Evolutionary conservation across 2,797 vertebrate genomes (phyloP), one percentile per base, ranked within the genome.

Genomic region (Falco novaeseelandiae): DNA sequence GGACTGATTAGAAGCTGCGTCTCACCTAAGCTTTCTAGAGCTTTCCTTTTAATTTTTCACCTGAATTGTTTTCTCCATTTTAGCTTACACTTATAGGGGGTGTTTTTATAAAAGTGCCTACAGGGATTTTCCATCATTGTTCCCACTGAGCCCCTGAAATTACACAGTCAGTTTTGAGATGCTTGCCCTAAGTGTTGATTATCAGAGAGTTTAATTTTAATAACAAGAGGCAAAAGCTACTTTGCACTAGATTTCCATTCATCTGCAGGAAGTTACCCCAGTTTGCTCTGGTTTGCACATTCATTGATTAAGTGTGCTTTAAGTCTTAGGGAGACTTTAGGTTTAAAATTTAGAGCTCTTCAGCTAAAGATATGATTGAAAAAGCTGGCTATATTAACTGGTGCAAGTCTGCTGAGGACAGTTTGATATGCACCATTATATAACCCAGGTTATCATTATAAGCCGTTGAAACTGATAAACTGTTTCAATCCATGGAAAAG

Each of bases 1-100:
- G 77, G 81, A 18, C 89, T 38, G 96, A 97, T 96, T 96, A 93
- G 86, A 59, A 79, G 91, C 85, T 87, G 77, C 0, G n/a, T 89
- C 83, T 95, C 91, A 90, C 87, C n/a, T 66, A 65, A 88, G 76
- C 40, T 80, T 92, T 96, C 86, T 58, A 21, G 89, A 92, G 72
- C 92, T 96, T 96, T 94, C 74, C 80, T 85, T 95, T 81, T 70
- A 74, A 81, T 95, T 97, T 94, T 93, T 96, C 87, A 89, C 90
- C 86, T 90, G 78, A 94, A 90, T 81, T 93, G 44, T 88, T 89
- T 96, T 93, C 90, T 92, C 82, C 27, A 51, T 94, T 91, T 96
- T 83, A 89, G 55, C 54, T 78, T 78, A 5, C 65, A 57, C 27
- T 88, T 29, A 8, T 4, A 80, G 59, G 34, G 48, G 62, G 38